Conservation (phyloP, 2,113 vertebrate species). For the Cricetomys ansorgei region DNA sequence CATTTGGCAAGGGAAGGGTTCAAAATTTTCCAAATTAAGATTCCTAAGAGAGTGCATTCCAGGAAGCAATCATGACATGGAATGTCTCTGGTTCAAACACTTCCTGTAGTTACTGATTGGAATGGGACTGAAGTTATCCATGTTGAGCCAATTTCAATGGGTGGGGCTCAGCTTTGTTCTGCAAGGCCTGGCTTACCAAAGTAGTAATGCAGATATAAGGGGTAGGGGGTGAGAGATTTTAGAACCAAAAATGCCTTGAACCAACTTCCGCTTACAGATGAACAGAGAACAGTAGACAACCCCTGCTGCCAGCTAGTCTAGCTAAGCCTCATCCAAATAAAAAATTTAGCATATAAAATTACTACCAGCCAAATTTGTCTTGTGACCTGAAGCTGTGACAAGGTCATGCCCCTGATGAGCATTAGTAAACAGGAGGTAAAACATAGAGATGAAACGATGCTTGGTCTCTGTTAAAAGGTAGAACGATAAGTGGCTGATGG, state of each 20-base stretch:
- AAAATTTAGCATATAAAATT: not conserved
- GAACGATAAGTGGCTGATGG: not conserved
- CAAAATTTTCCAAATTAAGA: not conserved
- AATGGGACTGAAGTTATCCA: not conserved
- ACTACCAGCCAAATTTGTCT: not conserved
- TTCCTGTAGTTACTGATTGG: slow-evolving; percentile 2
- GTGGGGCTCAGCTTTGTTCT: not conserved
- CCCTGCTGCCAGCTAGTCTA: not conserved
- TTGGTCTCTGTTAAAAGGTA: not conserved
- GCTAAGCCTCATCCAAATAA: not conserved
- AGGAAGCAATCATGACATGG: not conserved
- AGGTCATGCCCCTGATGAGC: not conserved
- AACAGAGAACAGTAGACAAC: not conserved
- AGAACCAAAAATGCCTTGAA: not conserved
- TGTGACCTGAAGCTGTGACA: not conserved
- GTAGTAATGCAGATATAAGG: not conserved
- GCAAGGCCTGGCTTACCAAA: not conserved
- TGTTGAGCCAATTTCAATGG: not conserved
- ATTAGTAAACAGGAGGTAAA: not conserved
- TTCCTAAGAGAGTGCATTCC: not conserved
- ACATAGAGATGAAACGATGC: not conserved
- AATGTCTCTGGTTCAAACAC: not conserved
- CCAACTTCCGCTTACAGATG: not conserved
- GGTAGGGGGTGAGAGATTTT: not conserved
- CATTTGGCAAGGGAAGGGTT: not conserved